Conservation (phyloP, 2,113 vertebrate species). For the Grammatotria lemairii region DNA sequence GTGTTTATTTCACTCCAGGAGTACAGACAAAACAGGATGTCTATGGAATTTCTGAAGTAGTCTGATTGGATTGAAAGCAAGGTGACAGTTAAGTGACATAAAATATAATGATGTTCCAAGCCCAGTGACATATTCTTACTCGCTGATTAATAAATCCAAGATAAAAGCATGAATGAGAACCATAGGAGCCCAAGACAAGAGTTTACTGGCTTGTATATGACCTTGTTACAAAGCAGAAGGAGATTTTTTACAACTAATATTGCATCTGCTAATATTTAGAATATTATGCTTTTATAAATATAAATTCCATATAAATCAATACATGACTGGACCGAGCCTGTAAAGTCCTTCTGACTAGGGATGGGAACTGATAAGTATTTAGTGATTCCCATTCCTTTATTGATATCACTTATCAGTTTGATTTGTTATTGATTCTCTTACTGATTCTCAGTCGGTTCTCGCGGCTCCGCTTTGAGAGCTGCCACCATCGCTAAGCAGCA, state of each 20-base stretch:
- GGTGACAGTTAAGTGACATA: neutral
- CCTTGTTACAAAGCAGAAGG: neutral
- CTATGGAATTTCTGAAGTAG: neutral
- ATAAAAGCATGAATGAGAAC: neutral
- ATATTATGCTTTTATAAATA: neutral
- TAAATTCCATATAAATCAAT: neutral
- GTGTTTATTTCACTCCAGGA: slow-evolving; percentile 50
- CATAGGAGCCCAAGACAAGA: neutral
- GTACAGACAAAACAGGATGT: slow-evolving; percentile 54
- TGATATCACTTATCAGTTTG: neutral
- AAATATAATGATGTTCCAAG: neutral
- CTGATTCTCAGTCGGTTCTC: neutral
- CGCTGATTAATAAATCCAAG: neutral
- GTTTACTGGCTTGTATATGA: neutral
- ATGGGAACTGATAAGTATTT: neutral
- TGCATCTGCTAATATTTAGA: neutral
- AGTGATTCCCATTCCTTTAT: neutral
- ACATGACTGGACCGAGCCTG: neutral
- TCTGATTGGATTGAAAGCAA: slow-evolving; percentile 23
- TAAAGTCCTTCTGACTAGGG: neutral
- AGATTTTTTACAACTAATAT: neutral
- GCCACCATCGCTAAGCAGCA: neutral
- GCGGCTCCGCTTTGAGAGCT: fast-evolving
- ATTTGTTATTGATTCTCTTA: neutral
- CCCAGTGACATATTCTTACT: neutral